Base-by-base conservation (phyloP, 1,140 invertebrate genomes). In the Diabrotica virgifera region DNA sequence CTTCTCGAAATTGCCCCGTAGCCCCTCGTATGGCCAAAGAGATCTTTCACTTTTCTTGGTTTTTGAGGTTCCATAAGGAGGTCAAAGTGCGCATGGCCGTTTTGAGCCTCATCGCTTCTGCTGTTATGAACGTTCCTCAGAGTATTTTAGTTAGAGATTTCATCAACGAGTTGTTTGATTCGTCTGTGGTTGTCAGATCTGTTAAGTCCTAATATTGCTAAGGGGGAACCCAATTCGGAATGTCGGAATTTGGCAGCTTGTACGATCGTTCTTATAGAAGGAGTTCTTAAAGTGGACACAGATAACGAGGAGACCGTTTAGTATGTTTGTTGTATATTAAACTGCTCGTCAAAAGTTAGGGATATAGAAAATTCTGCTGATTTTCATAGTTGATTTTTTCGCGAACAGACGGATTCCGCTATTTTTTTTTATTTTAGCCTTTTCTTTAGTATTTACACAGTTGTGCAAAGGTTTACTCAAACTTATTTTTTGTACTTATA, bases 1-100 rank as follows among this genome's bases (percentile, higher is more conserved):
- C 85, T 35, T 84, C 91, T 2, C 84, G 87, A 68, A 92, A 93
- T 80, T 89, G 86, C 69, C 82, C 84, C 0, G 76, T 85, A 11
- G 82, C 83, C 7, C 73, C 83, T 0, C 82, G 83, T 66, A 91
- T 93, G 81, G 86, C 84, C 0, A 83, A 82, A 58, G 90, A 92
- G 72, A 77, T 91, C 2, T 74, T 79, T 90, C 5, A 89, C 65
- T 80, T 92, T 36, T 80, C 85, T 24, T 85, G 87, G 79, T 84
- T 83, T 58, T 75, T 93, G 55, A 80, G 86, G 40, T 89, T 86
- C 72, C 87, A 89, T 59, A 76, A 82, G 0, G 87, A 92, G 59
- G 80, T 86, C 0, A 85, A 85, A 64, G 83, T 94, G 0, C 82
- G 89, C 65, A 74, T 84, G 5, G 85, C 82, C 6, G 83, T 88